These are phyloP conservation scores for Leguminivora glycinivorella DNA, from an alignment of 1,140 invertebrate genomes.

Conservation along the genomic window DNA sequence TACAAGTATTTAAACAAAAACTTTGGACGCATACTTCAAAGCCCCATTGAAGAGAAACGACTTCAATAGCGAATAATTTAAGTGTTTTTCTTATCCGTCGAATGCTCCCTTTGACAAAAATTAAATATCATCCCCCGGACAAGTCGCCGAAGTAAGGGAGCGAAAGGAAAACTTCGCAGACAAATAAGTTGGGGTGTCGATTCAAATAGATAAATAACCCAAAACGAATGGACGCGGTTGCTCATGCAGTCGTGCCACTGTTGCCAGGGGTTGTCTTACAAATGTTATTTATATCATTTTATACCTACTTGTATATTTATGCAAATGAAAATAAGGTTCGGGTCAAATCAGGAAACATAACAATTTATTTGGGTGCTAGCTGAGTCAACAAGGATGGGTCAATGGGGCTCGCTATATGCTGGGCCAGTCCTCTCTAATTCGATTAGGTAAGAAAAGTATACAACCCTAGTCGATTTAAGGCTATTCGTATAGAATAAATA, in stretches of 20 bases:
- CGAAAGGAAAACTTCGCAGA: not conserved
- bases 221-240: slow-evolving; percentile 18
- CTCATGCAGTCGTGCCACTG: no score
- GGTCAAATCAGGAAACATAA: slow-evolving; percentile 27
- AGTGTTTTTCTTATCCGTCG: not conserved
- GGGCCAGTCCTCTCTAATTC: slow-evolving; percentile 26
- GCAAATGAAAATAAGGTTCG: slow-evolving; percentile 24
- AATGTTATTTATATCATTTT: slow-evolving; percentile 11
- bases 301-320: slow-evolving; percentile 13
- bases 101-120: not conserved
- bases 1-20: not conserved
- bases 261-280: slow-evolving; percentile 2
- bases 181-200: slow-evolving; percentile 22
- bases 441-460: slow-evolving; percentile 28
- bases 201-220: slow-evolving; percentile 28
- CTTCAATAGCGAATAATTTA: not conserved
- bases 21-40: not conserved
- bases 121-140: slow-evolving; percentile 13
- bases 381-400: slow-evolving; percentile 24
- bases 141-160: slow-evolving; percentile 4
- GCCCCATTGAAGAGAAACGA: not conserved
- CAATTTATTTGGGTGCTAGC: slow-evolving; percentile 27
- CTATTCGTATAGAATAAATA: slow-evolving; percentile 17
- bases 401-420: slow-evolving; percentile 21
- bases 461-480: slow-evolving; percentile 21